These are phyloP conservation scores for Diadophis punctatus DNA, from an alignment of 2,113 vertebrate genomes.

Conservation along the genomic window DNA sequence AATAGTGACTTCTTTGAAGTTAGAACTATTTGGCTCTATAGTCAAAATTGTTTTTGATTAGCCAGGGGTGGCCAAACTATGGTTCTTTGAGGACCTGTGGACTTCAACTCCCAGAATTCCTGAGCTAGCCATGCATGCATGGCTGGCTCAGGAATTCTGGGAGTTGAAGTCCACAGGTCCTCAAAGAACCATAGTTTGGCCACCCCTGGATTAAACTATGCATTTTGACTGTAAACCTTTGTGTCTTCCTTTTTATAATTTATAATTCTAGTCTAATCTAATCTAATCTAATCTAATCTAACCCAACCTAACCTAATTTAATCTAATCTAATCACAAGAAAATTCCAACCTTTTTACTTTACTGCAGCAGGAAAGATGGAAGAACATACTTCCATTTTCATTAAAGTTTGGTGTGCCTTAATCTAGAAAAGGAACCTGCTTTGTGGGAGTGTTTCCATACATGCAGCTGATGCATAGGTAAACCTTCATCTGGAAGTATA, in stretches of 20 bases:
- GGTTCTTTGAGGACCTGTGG: too few relatives aligned
- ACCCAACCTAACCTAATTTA: background rate
- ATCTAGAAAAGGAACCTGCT: background rate
- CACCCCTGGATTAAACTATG: too few relatives aligned
- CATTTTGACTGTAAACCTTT: background rate
- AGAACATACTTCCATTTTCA: background rate
- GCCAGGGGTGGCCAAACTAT: too few relatives aligned
- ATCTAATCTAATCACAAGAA: background rate
- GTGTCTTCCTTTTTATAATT: background rate
- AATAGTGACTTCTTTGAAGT: background rate
- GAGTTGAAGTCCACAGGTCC: too few relatives aligned
- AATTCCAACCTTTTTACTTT: background rate
- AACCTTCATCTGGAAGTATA: background rate
- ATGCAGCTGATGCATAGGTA: background rate
- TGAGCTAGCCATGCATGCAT: too few relatives aligned
- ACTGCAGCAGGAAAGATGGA: background rate
- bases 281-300: background rate
- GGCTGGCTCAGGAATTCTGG: too few relatives aligned
- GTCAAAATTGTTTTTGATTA: background rate
- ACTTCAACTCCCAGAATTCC: too few relatives aligned
- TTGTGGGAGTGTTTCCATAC: background rate
- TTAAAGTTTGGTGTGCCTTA: background rate
- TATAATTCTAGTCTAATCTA: background rate
- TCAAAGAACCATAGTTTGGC: too few relatives aligned
- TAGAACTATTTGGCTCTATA: conserved; percentile 19